Conservation (phyloP, 2,797 vertebrate genomes). For the Sebastolobus alascanus region DNA sequence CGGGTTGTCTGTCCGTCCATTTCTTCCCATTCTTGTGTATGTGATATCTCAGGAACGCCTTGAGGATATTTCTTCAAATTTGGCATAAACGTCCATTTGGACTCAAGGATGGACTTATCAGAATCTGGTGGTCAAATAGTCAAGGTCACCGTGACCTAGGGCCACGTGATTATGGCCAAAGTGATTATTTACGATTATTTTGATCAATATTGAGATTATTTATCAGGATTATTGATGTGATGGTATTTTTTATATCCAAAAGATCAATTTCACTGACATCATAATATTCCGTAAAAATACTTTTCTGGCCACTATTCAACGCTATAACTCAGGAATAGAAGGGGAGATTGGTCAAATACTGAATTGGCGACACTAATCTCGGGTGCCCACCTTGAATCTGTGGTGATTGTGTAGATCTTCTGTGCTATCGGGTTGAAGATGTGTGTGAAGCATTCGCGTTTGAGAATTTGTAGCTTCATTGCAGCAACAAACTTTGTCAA, state of each 20-base stretch:
- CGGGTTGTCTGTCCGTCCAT: background rate
- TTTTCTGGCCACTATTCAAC: background rate
- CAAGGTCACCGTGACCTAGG: background rate
- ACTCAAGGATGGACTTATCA: background rate
- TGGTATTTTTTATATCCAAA: background rate
- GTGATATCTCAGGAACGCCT: background rate
- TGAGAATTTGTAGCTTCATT: background rate
- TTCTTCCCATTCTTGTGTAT: background rate
- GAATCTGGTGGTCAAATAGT: too few relatives aligned
- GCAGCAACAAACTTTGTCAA: background rate
- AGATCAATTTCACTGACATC: background rate
- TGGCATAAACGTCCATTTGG: background rate
- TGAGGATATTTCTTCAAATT: background rate
- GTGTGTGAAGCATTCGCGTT: background rate
- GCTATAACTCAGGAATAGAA: background rate
- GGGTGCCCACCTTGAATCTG: background rate
- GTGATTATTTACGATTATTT: too few relatives aligned
- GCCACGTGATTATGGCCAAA: too few relatives aligned
- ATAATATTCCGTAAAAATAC: background rate
- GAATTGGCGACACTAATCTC: background rate
- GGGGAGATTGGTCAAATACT: background rate
- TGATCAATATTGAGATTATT: too few relatives aligned
- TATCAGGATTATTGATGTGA: background rate
- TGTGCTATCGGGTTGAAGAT: background rate
- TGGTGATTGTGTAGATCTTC: background rate